Base-by-base conservation (phyloP, 2,888 invertebrate genomes). In the Lithosia quadra region DNA sequence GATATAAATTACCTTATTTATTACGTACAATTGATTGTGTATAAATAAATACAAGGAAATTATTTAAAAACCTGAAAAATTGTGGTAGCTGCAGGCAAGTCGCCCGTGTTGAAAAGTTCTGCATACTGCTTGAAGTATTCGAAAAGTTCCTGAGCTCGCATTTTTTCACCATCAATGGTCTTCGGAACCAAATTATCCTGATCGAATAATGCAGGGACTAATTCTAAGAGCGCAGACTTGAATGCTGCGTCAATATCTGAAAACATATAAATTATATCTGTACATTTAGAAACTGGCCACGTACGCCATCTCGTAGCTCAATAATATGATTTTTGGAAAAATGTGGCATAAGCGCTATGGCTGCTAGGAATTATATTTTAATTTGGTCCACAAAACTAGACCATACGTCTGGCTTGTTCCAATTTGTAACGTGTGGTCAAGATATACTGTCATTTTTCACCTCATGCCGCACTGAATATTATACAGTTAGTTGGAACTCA, bases 61-160 rank as follows among this genome's bases (percentile, higher is more conserved):
- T n/a, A n/a, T 55, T 56, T 24, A 21, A 15, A 11, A 13, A 98
- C 98, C 95, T 98, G 97, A 80, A 99, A 96, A 97, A 99, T 99
- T 71, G 99, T 98, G 91, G 99, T 99, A 0, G 99, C 99, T 92
- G 99, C 99, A 0, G 99, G 99, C 76, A 99, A 94, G 87, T 99
- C 98, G 86, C 98, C 98, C 55, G 99, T 99, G 91, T 98, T 98
- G 92, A 99, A 99, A 83, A 99, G 98, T 88, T 97, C 97, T 91
- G 99, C 98, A 88, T 99, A 99, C n/a, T 98, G 98, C 91, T 98
- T 98, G 93, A 99, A 99, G 94, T 99, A 99, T 88, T 98, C 98
- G 72, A 99, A 95, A 76, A 99, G 95, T 91, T 99, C 99, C 78
- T 98, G 96, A 34, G 98, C 98, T 84, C 98, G 98, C 15, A 99